phyloP scores from a whole-genome alignment of 2,113 vertebrate genomes.

The Hiodon tergisus region DNA sequence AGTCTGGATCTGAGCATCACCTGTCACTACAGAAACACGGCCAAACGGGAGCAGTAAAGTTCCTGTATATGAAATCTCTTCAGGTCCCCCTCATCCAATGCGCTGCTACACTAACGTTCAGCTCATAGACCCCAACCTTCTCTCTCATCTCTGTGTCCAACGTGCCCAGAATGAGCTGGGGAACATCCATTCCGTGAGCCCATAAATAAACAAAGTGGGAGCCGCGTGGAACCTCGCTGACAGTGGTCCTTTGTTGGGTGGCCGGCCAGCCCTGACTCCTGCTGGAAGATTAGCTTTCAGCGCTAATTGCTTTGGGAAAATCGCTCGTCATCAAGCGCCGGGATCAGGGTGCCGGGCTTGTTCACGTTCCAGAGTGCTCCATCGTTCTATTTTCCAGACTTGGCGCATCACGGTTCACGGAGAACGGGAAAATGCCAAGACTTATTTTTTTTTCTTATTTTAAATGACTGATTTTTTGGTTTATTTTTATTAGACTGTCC shows the following conservation, averaged over 20 bases:
- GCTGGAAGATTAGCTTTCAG: conserved; percentile 36
- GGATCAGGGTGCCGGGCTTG: conserved; percentile 44
- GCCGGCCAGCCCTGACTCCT: conserved; percentile 11
- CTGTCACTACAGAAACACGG: too few relatives aligned
- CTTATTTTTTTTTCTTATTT: conserved; percentile 14
- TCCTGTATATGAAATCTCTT: too few relatives aligned
- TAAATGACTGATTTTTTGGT: conserved; percentile 25
- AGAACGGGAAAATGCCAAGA: conserved; percentile 38
- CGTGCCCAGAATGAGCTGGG: too few relatives aligned
- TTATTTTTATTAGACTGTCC: conserved; percentile 46
- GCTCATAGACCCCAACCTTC: too few relatives aligned
- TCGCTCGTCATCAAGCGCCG: conserved; percentile 44
- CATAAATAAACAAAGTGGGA: neutral
- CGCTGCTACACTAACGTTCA: too few relatives aligned
- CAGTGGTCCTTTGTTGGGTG: conserved; percentile 37
- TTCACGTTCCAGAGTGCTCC: conserved; percentile 31
- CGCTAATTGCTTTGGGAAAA: conserved; percentile 52
- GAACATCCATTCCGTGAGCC: too few relatives aligned
- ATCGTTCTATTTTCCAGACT: conserved; percentile 38
- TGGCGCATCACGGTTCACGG: conserved; percentile 41
- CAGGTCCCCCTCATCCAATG: too few relatives aligned
- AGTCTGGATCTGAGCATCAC: too few relatives aligned
- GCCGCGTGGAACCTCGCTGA: conserved; percentile 25
- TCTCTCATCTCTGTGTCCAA: too few relatives aligned
- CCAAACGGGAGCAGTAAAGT: too few relatives aligned